Conservation (phyloP, 2,888 invertebrate species). For the Oscheius sp. region DNA sequence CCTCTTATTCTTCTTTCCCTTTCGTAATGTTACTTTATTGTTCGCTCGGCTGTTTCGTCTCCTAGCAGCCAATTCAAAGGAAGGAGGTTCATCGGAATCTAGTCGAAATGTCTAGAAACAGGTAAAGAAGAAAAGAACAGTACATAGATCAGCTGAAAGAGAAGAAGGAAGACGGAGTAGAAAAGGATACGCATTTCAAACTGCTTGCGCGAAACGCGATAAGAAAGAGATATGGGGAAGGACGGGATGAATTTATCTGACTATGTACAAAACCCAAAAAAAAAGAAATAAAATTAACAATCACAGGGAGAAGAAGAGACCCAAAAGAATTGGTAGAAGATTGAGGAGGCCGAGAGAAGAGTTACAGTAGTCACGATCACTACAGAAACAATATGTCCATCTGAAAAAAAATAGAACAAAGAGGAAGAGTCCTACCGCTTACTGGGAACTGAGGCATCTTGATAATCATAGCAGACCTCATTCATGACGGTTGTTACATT, state of each 20-base stretch:
- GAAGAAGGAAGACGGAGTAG: not conserved
- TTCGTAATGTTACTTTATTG: too few species aligned
- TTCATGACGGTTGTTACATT: slow-evolving; percentile 25
- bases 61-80: too few species aligned
- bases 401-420: slow-evolving; percentile 9
- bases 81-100: not conserved
- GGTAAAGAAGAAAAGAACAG: not conserved
- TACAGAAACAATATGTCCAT: slow-evolving; percentile 35
- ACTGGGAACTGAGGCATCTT: slow-evolving; percentile 30
- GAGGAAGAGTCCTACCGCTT: slow-evolving; percentile 15
- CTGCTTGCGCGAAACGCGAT: not conserved
- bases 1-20: slow-evolving; percentile 1
- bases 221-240: not conserved
- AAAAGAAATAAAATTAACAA: not conserved
- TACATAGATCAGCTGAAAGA: not conserved
- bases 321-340: not conserved
- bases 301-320: slow-evolving; percentile 1
- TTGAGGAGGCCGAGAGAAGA: not conserved
- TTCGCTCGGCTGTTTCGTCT: too few species aligned
- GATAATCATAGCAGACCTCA: slow-evolving; percentile 29
- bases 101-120: not conserved
- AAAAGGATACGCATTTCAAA: not conserved
- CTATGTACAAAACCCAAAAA: slow-evolving; percentile 18
- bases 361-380: slow-evolving; percentile 35
- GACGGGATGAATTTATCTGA: not conserved